Evolutionary conservation across 2,113 vertebrate genomes (phyloP).

Genomic region (cattle (Bos taurus)): DNA sequence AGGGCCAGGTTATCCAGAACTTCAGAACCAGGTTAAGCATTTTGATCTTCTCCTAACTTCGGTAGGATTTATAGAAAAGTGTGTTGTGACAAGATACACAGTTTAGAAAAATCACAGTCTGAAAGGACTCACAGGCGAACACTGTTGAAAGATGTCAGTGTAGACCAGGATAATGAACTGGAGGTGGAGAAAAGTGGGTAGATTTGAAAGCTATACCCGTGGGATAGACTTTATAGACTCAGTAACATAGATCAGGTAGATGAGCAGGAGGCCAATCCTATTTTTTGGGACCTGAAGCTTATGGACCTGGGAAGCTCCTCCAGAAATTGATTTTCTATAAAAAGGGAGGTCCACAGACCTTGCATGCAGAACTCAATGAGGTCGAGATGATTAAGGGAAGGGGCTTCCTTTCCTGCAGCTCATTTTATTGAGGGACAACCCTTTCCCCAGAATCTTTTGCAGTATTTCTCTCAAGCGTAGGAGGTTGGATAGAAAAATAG

Average conservation of each 20-base stretch:
- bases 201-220: not conserved
- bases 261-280: not conserved
- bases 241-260: not conserved
- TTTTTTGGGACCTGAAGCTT: not conserved
- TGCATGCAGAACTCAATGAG: not conserved
- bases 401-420: not conserved
- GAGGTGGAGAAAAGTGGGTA: not conserved
- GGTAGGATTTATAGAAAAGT: slow-evolving; percentile 1
- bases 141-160: not conserved
- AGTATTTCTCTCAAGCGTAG: not conserved
- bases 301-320: not conserved
- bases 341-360: not conserved
- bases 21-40: not conserved
- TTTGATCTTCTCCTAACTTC: not conserved
- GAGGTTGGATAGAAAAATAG: not conserved
- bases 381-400: not conserved
- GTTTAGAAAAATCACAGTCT: not conserved
- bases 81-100: not conserved
- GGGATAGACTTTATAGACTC: not conserved
- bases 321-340: not conserved
- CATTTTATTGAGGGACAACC: not conserved
- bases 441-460: not conserved
- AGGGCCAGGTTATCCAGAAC: not conserved
- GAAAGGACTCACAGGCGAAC: not conserved
- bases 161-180: not conserved